A percentile compares a stretch with the other conserved stretches of the same genome.
Conservation (phyloP, 2,113 vertebrate species). For the Aramus guarauna region DNA sequence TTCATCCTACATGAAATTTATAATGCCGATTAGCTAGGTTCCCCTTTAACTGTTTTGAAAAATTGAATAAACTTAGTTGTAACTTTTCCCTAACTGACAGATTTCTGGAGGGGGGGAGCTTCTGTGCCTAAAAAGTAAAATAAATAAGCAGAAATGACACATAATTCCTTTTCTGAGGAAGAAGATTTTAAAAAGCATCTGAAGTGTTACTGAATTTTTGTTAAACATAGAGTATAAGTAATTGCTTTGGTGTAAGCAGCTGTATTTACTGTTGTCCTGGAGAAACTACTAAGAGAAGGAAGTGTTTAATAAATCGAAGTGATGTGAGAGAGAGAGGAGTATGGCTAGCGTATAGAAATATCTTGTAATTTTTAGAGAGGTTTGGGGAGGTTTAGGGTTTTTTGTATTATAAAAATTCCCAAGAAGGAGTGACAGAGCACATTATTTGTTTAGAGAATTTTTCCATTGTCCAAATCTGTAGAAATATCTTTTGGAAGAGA, state of each 20-base stretch:
- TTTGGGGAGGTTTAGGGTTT: not conserved
- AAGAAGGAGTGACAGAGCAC: not conserved
- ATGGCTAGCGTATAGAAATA: not conserved
- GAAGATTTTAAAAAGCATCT: not conserved
- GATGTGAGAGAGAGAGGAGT: not conserved
- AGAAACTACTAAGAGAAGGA: not conserved
- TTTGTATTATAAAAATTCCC: not conserved
- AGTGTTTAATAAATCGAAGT: not conserved
- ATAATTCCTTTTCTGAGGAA: not conserved
- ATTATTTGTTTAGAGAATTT: not conserved
- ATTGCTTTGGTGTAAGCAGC: not conserved
- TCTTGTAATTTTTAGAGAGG: not conserved
- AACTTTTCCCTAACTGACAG: not conserved
- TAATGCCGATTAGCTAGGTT: not conserved
- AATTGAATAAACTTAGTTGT: not conserved
- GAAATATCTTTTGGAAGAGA: not conserved
- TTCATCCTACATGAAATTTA: slow-evolving; percentile 2
- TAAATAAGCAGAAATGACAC: not conserved
- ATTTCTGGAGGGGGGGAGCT: not conserved
- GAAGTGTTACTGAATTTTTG: not conserved
- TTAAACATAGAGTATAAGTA: not conserved
- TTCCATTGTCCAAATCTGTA: not conserved
- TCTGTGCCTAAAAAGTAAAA: not conserved
- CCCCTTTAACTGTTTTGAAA: not conserved
- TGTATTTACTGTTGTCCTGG: not conserved